phyloP scores from a whole-genome alignment of 2,888 invertebrate species.

The Augochlorella aurata region DNA sequence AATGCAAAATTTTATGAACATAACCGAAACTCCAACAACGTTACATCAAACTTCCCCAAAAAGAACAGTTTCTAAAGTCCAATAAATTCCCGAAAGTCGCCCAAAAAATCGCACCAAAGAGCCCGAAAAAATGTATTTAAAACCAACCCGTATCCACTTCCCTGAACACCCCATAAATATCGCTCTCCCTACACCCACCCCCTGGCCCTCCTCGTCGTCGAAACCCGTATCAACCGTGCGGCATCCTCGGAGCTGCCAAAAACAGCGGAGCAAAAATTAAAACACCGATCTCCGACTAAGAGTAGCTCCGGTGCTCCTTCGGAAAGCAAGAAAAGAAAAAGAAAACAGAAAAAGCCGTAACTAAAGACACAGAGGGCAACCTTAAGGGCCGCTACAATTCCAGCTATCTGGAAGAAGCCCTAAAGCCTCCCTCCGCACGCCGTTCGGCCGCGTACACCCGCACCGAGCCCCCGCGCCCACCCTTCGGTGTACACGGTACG shows the following conservation, averaged over 20 bases:
- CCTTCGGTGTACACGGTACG: conserved; percentile 54
- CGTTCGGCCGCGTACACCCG: not conserved
- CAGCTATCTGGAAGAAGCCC: conserved; percentile 5
- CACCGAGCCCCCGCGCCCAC: not conserved
- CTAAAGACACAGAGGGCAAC: conserved; percentile 31
- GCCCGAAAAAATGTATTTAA: not conserved
- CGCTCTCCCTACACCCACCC: not conserved
- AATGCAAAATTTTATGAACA: not conserved
- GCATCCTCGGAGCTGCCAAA: not conserved
- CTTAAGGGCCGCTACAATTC: conserved; percentile 25
- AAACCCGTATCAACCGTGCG: not conserved
- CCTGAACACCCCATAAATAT: not conserved
- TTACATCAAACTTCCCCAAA: not conserved
- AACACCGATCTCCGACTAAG: not conserved
- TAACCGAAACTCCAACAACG: not conserved
- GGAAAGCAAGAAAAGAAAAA: conserved; percentile 76
- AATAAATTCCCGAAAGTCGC: not conserved
- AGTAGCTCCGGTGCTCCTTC: not conserved
- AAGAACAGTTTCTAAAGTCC: not conserved
- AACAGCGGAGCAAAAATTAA: not conserved
- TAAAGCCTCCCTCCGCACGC: not conserved
- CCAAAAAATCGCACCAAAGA: not conserved
- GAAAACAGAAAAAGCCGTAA: conserved; percentile 35
- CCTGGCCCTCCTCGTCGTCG: not conserved
- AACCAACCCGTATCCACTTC: not conserved